Evolutionary conservation across 1,140 invertebrate species (phyloP), one percentile per base, ranked within the genome.

Genomic region (Diorhabda elongata): DNA sequence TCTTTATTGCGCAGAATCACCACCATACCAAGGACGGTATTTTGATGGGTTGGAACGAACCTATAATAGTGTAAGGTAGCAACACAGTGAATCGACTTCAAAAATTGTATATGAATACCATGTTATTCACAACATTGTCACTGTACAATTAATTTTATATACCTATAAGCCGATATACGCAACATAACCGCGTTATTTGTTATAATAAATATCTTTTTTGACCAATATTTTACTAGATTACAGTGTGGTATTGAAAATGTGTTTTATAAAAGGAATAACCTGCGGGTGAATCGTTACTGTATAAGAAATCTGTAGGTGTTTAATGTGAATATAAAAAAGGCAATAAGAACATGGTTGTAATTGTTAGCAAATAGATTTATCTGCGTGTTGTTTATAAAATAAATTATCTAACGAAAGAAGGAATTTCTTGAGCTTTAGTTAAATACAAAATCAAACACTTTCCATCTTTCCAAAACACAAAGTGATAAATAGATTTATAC

Each of bases 401-500:
- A 58, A 52, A 67, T 58, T 61, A 61, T 67, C 58, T 61, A 58
- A 60, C 11, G 26, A 60, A 67, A 60, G 7, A 8, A 45, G 26
- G 44, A 58, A 44, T 58, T 67, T 67, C 59, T 60, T 67, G 44
- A 41, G 11, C 44, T 9, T 61, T 67, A 58, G 26, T 6, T 41
- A 5, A 61, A 11, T 59, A 60, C 43, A 44, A 61, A 70, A 61
- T 67, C 69, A 74, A 69, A 75, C 71, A 70, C 71, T 71, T 69
- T 75, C 74, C 71, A 73, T 67, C 47, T 64, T 6, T 67, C 72
- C 61, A 69, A 73, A 67, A 75, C 56, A 70, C 66, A 77, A 78
- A 74, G 75, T 77, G 75, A 78, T 78, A 76, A 74, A 68, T 75
- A 74, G 73, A 74, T 75, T 75, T 75, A 74, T 73, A 75, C 71